phyloP scores from a whole-genome alignment of 1,140 invertebrate species.

The Mactra quadrangularis region DNA sequence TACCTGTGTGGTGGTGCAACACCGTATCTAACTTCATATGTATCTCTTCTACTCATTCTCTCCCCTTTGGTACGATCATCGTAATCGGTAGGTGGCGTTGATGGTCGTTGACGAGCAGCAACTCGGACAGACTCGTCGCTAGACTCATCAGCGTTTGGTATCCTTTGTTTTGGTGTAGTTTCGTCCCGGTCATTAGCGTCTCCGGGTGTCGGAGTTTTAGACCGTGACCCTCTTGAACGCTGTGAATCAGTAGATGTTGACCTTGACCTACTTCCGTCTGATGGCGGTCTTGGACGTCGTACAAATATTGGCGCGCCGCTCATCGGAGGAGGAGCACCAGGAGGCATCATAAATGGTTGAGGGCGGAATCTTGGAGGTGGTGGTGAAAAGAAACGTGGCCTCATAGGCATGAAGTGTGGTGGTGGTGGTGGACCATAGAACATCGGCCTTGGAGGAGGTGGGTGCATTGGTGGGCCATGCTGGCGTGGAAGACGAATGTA shows the following conservation, averaged over 20 bases:
- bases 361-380: constrained; percentile 64
- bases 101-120: constrained; percentile 65
- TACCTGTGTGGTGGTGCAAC: constrained; percentile 14
- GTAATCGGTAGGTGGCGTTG: constrained; percentile 78
- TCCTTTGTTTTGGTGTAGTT: constrained; percentile 54
- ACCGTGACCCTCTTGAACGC: constrained; percentile 51
- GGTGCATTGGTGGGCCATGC: constrained; percentile 3
- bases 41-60: constrained; percentile 74
- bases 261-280: constrained; percentile 59
- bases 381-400: constrained; percentile 74
- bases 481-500: constrained; percentile 28
- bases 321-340: constrained; percentile 64
- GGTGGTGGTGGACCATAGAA: constrained; percentile 44
- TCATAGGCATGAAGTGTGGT: constrained; percentile 47
- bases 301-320: constrained; percentile 59
- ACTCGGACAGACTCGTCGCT: constrained; percentile 64
- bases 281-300: constrained; percentile 57
- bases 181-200: constrained; percentile 60
- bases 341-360: constrained; percentile 51
- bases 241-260: constrained; percentile 65
- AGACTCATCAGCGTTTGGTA: constrained; percentile 61
- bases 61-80: constrained; percentile 57
- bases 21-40: constrained; percentile 68
- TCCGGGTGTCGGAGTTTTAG: constrained; percentile 38
- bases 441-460: constrained; percentile 2